Conservation (phyloP, 2,113 vertebrate species). For the Siphamia tubifer region DNA sequence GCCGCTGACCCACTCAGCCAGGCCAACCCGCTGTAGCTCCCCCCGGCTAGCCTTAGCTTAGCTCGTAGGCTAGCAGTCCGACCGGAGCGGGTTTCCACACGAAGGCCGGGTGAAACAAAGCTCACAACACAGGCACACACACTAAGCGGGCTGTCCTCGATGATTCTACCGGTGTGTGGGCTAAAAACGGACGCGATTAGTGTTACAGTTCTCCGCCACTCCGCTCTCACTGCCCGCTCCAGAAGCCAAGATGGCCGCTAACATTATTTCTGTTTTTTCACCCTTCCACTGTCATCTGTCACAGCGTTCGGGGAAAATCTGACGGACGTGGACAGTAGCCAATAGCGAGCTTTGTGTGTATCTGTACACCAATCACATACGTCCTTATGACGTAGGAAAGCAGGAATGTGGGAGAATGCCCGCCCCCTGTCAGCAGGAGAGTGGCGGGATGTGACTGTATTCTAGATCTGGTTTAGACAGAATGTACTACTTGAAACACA, state of each 20-base stretch:
- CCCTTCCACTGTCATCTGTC: slow-evolving; percentile 48
- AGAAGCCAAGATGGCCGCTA: slow-evolving; percentile 85
- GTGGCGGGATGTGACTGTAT: too few relatives aligned
- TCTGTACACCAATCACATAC: slow-evolving; percentile 32
- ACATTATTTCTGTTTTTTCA: slow-evolving; percentile 66
- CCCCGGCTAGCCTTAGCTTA: slow-evolving; percentile 16
- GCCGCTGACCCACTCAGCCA: background rate
- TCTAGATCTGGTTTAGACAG: too few relatives aligned
- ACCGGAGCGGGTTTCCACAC: background rate
- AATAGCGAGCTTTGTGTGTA: slow-evolving; percentile 22
- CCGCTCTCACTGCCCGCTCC: too few relatives aligned
- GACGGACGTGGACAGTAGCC: slow-evolving; percentile 33
- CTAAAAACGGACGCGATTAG: too few relatives aligned
- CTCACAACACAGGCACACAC: background rate
- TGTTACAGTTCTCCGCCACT: too few relatives aligned
- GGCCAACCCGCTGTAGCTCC: background rate
- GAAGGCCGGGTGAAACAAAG: background rate
- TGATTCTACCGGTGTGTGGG: too few relatives aligned
- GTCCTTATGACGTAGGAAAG: background rate
- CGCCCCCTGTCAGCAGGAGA: background rate
- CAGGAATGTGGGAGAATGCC: background rate
- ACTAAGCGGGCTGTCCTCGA: too few relatives aligned
- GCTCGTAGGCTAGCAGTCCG: background rate
- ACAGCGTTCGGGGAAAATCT: background rate
- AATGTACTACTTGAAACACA: too few relatives aligned